Evolutionary conservation across 2,797 vertebrate genomes (phyloP).

Genomic region (Sebastes iracundus): DNA sequence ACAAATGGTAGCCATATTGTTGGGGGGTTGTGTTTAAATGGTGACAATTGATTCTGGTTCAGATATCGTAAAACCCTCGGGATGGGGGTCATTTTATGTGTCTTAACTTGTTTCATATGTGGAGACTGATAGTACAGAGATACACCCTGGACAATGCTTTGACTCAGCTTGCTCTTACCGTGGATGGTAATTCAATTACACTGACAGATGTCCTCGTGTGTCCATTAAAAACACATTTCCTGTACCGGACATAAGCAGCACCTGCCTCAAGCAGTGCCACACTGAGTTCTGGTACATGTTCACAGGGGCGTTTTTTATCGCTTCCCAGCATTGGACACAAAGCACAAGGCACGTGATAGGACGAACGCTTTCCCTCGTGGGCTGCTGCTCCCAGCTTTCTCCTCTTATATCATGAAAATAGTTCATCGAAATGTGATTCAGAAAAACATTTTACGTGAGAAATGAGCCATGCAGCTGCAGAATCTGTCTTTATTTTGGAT

Average conservation of each 20-base stretch:
- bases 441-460: too few relatives aligned
- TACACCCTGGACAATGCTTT: background rate
- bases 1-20: conserved; percentile 49
- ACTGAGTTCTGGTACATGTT: background rate
- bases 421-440: too few relatives aligned
- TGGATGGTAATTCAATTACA: conserved; percentile 20
- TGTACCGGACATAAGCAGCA: conserved; percentile 9
- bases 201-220: conserved; percentile 33
- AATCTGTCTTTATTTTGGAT: too few relatives aligned
- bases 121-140: background rate
- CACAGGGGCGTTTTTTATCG: too few relatives aligned
- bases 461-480: too few relatives aligned
- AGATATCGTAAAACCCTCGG: conserved; percentile 4
- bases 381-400: too few relatives aligned
- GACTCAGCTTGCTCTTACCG: background rate
- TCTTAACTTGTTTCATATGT: background rate
- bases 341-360: too few relatives aligned
- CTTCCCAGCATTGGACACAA: too few relatives aligned
- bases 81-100: background rate
- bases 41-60: conserved; percentile 43
- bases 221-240: conserved; percentile 49
- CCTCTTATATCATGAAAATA: too few relatives aligned
- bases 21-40: conserved; percentile 26
- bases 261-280: conserved; percentile 11
- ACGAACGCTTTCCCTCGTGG: too few relatives aligned